A percentile compares a stretch with the other conserved stretches of the same genome.
phyloP scores from a whole-genome alignment of 2,888 invertebrate species.

The Podabrus alpinus region DNA sequence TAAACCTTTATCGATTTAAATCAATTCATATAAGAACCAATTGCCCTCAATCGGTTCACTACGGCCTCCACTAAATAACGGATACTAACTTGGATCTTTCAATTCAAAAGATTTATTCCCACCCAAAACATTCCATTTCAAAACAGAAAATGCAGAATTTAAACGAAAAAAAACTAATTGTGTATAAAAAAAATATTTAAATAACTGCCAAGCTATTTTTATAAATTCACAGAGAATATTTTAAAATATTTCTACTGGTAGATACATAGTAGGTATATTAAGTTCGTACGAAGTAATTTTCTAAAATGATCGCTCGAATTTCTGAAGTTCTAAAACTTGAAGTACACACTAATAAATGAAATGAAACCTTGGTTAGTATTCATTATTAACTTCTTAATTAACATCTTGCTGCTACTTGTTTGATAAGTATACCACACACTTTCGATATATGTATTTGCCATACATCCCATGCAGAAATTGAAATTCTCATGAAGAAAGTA shows the following conservation, averaged over 20 bases:
- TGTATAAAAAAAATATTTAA: neutral
- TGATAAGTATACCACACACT: neutral
- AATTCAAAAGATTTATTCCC: slow-evolving; percentile 45
- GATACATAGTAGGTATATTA: neutral
- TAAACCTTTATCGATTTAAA: slow-evolving; percentile 35
- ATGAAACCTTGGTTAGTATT: neutral
- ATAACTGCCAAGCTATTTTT: neutral
- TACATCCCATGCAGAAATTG: neutral
- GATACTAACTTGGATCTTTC: slow-evolving; percentile 46
- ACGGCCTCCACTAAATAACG: slow-evolving; percentile 48
- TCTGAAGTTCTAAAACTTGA: neutral
- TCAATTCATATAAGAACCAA: slow-evolving; percentile 49
- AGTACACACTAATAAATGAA: neutral
- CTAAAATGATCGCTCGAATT: neutral
- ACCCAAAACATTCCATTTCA: slow-evolving; percentile 22
- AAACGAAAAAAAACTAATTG: neutral
- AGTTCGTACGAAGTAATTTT: neutral
- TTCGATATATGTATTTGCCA: neutral
- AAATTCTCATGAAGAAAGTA: neutral
- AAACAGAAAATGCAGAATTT: slow-evolving; percentile 20
- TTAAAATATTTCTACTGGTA: neutral
- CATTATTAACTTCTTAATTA: slow-evolving; percentile 9
- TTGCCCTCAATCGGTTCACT: slow-evolving; percentile 48
- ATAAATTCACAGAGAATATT: neutral
- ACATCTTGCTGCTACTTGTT: slow-evolving; percentile 2